A percentile compares a stretch with the other conserved stretches of the same genome.
Conservation (phyloP, 2,797 vertebrate species). For the Semaprochilodus insignis region DNA sequence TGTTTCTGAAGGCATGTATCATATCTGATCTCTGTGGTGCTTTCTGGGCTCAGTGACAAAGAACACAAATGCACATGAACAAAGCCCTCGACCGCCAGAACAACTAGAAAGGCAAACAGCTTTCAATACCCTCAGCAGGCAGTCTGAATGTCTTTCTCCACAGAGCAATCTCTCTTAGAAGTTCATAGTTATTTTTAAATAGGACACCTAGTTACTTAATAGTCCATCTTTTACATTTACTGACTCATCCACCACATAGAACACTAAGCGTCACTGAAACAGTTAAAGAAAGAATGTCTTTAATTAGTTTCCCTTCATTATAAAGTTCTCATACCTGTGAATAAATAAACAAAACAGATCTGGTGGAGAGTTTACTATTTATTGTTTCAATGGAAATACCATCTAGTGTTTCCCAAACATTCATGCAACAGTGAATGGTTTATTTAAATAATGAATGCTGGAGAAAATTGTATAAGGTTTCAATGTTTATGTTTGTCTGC, state of each 20-base stretch:
- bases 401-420: not conserved
- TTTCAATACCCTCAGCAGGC: slow-evolving; percentile 23
- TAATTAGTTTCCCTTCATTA: not conserved
- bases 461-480: not conserved
- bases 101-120: slow-evolving; percentile 40
- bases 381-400: not conserved
- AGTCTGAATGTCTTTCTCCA: slow-evolving; percentile 33
- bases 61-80: slow-evolving; percentile 48
- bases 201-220: slow-evolving; percentile 23
- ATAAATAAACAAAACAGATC: not conserved
- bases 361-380: not conserved
- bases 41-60: slow-evolving; percentile 48
- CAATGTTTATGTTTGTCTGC: not conserved
- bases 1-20: slow-evolving; percentile 46
- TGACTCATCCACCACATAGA: no score
- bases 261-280: not conserved
- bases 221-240: not conserved
- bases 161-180: slow-evolving; percentile 18
- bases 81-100: slow-evolving; percentile 28
- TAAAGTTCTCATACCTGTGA: not conserved
- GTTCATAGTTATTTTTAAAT: slow-evolving; percentile 34
- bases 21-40: slow-evolving; percentile 56
- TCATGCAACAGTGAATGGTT: not conserved
- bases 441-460: not conserved
- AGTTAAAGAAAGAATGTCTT: not conserved